Conservation (phyloP, 2,888 invertebrate genomes). For the Apodemia duryi region DNA sequence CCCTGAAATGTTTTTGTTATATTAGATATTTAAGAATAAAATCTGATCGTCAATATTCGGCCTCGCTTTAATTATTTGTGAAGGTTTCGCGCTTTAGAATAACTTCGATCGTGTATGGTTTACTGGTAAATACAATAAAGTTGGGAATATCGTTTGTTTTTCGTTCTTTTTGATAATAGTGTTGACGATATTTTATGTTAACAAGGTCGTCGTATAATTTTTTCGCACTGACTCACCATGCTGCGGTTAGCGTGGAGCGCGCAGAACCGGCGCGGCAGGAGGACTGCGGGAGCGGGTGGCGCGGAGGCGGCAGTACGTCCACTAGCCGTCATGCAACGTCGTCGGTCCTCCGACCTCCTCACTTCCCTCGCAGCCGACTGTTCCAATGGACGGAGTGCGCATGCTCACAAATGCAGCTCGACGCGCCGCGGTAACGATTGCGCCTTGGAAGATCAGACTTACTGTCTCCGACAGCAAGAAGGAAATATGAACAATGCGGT, state of each 20-base stretch:
- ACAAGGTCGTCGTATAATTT: conserved; percentile 60
- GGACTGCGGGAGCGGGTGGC: conserved; percentile 70
- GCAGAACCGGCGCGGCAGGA: conserved; percentile 69
- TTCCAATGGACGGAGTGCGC: conserved; percentile 54
- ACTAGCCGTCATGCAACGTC: conserved; percentile 53
- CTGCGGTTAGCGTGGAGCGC: conserved; percentile 70
- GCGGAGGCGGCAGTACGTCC: conserved; percentile 48
- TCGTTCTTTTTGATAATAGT: conserved; percentile 30
- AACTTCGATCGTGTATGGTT: conserved; percentile 20
- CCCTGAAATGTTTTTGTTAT: conserved; percentile 59
- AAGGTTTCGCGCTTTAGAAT: conserved; percentile 29
- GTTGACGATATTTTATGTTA: conserved; percentile 19
- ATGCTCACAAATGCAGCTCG: conserved; percentile 73
- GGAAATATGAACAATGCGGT: conserved; percentile 62
- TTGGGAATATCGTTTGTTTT: not conserved
- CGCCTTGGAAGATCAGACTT: conserved; percentile 65
- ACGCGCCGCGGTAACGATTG: conserved; percentile 70
- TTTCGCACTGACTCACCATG: conserved; percentile 77
- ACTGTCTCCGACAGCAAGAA: conserved; percentile 65
- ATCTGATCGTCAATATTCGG: conserved; percentile 20
- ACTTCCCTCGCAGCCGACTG: conserved; percentile 59
- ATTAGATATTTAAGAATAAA: conserved; percentile 12
- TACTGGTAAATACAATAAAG: not conserved
- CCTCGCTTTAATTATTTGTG: conserved; percentile 28
- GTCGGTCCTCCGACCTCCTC: conserved; percentile 61